Conservation (phyloP, 1,140 invertebrate genomes). For the Diabrotica undecimpunctata region DNA sequence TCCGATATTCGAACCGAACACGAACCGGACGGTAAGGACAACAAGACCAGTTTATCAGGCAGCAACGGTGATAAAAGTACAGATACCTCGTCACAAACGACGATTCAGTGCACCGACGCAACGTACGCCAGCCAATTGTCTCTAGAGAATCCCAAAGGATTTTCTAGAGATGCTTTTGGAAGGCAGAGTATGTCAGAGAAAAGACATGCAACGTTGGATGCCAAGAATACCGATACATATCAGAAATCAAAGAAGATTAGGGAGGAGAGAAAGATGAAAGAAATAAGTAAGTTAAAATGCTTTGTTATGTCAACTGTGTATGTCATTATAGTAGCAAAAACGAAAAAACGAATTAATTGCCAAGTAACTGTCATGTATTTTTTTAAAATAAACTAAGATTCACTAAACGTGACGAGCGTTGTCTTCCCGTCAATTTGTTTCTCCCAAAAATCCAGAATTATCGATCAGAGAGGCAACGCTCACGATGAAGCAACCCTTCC, state of each 20-base stretch:
- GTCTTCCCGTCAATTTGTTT: too few species aligned
- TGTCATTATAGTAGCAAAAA: background rate
- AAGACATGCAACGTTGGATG: slow-evolving; percentile 88
- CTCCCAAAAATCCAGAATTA: too few species aligned
- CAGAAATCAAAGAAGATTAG: slow-evolving; percentile 85
- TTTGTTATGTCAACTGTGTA: background rate
- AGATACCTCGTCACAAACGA: slow-evolving; percentile 36
- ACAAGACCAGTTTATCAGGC: slow-evolving; percentile 37
- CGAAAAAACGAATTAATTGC: slow-evolving; percentile 1
- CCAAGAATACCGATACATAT: slow-evolving; percentile 92
- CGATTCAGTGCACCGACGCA: slow-evolving; percentile 52
- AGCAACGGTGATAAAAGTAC: slow-evolving; percentile 37
- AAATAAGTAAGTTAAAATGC: slow-evolving; percentile 27
- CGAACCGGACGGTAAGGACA: slow-evolving; percentile 46
- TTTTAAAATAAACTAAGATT: too few species aligned
- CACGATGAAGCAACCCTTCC: too few species aligned
- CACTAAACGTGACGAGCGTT: too few species aligned
- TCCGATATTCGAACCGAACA: slow-evolving; percentile 42
- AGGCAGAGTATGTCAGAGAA: slow-evolving; percentile 97
- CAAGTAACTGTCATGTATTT: background rate
- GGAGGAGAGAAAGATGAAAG: slow-evolving; percentile 55
- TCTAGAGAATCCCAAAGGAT: slow-evolving; percentile 64
- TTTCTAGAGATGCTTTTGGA: slow-evolving; percentile 85
- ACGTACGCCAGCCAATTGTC: slow-evolving; percentile 77
- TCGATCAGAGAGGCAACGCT: too few species aligned